These are phyloP conservation scores for Drosophila histrio DNA, from an alignment of 2,888 invertebrate genomes.

Conservation along the genomic window DNA sequence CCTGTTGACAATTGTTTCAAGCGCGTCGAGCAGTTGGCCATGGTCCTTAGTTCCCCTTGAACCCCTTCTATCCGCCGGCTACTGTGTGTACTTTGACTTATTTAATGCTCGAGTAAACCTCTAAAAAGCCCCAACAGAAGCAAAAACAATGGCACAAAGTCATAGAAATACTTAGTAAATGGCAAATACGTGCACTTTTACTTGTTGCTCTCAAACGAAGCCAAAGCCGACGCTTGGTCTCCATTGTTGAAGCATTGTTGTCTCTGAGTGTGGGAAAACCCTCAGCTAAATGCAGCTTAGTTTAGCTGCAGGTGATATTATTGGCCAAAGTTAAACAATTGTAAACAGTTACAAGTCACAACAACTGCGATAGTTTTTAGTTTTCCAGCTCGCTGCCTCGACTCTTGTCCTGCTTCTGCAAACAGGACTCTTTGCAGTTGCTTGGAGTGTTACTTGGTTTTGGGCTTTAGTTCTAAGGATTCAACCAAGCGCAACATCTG, in stretches of 20 bases:
- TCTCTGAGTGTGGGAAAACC: constrained; percentile 22
- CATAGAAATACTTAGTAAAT: constrained; percentile 71
- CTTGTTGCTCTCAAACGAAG: constrained; percentile 59
- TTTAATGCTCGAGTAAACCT: constrained; percentile 79
- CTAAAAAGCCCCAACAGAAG: constrained; percentile 53
- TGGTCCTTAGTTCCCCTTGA: constrained; percentile 11
- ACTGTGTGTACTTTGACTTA: constrained; percentile 66
- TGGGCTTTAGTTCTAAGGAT: background rate
- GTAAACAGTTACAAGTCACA: constrained; percentile 62
- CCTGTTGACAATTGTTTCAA: constrained; percentile 72
- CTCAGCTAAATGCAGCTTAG: constrained; percentile 63
- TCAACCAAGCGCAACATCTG: constrained; percentile 18
- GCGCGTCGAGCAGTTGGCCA: constrained; percentile 45
- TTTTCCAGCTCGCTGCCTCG: constrained; percentile 39
- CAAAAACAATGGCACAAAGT: constrained; percentile 66
- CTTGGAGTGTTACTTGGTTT: constrained; percentile 15
- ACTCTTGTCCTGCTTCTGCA: background rate
- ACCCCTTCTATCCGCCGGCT: background rate
- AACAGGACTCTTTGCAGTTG: constrained; percentile 2
- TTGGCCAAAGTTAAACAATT: constrained; percentile 76
- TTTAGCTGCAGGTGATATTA: constrained; percentile 69
- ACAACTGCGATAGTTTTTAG: constrained; percentile 71
- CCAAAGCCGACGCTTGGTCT: constrained; percentile 1
- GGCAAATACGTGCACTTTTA: constrained; percentile 71
- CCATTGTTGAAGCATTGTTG: constrained; percentile 36